phyloP scores from a whole-genome alignment of 2,113 vertebrate species.

The Hucho hucho region DNA sequence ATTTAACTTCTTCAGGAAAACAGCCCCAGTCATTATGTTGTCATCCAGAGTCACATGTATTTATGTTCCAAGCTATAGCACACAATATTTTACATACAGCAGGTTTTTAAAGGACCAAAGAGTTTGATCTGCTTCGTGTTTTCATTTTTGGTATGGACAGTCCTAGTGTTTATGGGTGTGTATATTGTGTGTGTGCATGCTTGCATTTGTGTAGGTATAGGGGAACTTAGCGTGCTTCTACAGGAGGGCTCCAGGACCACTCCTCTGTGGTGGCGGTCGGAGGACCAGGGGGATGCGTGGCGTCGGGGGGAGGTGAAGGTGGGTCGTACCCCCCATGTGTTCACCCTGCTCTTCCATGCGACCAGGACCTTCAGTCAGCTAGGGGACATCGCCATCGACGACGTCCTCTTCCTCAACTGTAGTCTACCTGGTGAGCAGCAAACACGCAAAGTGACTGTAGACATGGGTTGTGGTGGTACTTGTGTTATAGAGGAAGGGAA shows the following conservation, averaged over 20 bases:
- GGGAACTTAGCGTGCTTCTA: slow-evolving; percentile 60
- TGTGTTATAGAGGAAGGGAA: neutral
- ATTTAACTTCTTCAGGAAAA: too few species aligned
- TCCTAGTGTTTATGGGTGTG: neutral
- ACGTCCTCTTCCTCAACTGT: slow-evolving; percentile 68
- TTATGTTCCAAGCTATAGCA: too few species aligned
- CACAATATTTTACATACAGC: too few species aligned
- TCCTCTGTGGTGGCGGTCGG: slow-evolving; percentile 63
- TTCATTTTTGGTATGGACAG: neutral
- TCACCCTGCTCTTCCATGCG: slow-evolving; percentile 67
- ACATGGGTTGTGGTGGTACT: neutral
- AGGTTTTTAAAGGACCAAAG: too few species aligned
- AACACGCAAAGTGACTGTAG: neutral
- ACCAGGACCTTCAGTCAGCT: slow-evolving; percentile 54
- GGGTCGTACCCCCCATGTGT: slow-evolving; percentile 61
- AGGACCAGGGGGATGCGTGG: slow-evolving; percentile 60
- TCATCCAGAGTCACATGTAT: too few species aligned
- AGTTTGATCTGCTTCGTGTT: too few species aligned
- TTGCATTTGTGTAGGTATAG: slow-evolving; percentile 35
- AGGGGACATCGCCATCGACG: slow-evolving; percentile 69
- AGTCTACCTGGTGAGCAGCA: slow-evolving; percentile 58
- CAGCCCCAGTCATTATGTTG: too few species aligned
- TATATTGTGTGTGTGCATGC: slow-evolving; percentile 4
- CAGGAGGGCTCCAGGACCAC: slow-evolving; percentile 55
- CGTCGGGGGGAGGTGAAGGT: slow-evolving; percentile 49